phyloP scores from a whole-genome alignment of 1,140 invertebrate genomes.

The Lordiphosa clarofinis region DNA sequence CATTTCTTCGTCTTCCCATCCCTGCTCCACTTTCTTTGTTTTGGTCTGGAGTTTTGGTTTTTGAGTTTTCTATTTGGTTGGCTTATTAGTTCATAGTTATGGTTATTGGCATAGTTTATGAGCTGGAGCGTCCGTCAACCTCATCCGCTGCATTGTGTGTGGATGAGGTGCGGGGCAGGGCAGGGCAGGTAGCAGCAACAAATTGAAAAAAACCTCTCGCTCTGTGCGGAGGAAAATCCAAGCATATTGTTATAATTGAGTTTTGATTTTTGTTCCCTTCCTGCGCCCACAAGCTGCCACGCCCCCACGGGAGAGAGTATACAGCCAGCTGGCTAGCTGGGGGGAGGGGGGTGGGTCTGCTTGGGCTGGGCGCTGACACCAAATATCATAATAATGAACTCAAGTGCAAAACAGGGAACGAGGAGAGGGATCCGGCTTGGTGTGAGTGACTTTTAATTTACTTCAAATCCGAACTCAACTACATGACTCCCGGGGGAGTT shows the following conservation, averaged over 20 bases:
- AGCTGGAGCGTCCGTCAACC: constrained; percentile 2
- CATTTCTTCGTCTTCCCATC: no score
- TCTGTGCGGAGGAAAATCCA: constrained; percentile 51
- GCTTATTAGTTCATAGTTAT: constrained; percentile 76
- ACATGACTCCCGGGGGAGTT: constrained; percentile 69
- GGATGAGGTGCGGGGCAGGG: not conserved
- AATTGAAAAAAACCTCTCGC: constrained; percentile 50
- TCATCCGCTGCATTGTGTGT: constrained; percentile 48
- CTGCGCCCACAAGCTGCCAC: constrained; percentile 55
- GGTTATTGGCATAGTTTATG: constrained; percentile 63
- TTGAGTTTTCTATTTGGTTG: constrained; percentile 12
- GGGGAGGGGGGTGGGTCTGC: not conserved
- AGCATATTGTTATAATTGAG: constrained; percentile 80
- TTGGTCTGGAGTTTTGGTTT: no score
- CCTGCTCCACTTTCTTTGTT: no score
- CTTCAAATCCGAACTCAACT: constrained; percentile 77
- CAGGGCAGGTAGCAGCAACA: constrained; percentile 42
- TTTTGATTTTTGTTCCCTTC: constrained; percentile 32
- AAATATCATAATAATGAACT: constrained; percentile 79
- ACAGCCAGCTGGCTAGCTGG: not conserved
- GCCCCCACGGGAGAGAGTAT: constrained; percentile 26
- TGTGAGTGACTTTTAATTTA: constrained; percentile 79
- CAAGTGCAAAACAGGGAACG: constrained; percentile 35
- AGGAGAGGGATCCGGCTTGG: not conserved
- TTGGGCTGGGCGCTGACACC: constrained; percentile 64